Evolutionary conservation across 2,113 vertebrate species (phyloP).

Genomic region (Poicephalus meyeri): DNA sequence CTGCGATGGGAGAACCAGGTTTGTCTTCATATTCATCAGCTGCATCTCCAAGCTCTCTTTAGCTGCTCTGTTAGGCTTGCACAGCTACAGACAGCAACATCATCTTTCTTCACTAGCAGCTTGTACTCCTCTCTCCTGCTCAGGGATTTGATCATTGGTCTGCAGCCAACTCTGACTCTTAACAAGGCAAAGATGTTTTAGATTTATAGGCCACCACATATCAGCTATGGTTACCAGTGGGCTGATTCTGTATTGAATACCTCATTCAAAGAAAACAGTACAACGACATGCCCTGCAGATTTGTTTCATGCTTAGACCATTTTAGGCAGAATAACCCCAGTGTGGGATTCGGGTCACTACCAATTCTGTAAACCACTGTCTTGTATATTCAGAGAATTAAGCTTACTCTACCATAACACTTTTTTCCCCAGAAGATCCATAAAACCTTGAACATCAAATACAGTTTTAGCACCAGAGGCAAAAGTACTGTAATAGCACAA

Average conservation of each 20-base stretch:
- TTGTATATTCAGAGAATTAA: background rate
- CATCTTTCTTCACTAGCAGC: background rate
- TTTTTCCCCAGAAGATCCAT: background rate
- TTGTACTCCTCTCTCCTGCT: accelerated
- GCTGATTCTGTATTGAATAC: background rate
- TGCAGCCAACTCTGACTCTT: background rate
- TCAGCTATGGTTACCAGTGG: background rate
- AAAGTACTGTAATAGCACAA: background rate
- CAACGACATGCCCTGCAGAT: accelerated
- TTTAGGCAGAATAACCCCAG: background rate
- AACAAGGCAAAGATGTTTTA: background rate
- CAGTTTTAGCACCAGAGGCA: background rate
- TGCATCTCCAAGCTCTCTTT: background rate
- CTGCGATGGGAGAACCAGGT: background rate
- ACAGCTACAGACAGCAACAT: accelerated
- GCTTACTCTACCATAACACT: background rate
- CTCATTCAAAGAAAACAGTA: background rate
- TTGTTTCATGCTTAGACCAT: background rate
- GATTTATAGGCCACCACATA: background rate
- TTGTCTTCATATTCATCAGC: background rate
- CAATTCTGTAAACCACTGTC: background rate
- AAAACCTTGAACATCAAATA: background rate
- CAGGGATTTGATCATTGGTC: background rate
- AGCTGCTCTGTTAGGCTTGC: background rate
- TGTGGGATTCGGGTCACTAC: background rate